These are phyloP conservation scores for Isaurus tuberculatus DNA, from an alignment of 92 coral and sea anemone species.

Conservation along the genomic window DNA sequence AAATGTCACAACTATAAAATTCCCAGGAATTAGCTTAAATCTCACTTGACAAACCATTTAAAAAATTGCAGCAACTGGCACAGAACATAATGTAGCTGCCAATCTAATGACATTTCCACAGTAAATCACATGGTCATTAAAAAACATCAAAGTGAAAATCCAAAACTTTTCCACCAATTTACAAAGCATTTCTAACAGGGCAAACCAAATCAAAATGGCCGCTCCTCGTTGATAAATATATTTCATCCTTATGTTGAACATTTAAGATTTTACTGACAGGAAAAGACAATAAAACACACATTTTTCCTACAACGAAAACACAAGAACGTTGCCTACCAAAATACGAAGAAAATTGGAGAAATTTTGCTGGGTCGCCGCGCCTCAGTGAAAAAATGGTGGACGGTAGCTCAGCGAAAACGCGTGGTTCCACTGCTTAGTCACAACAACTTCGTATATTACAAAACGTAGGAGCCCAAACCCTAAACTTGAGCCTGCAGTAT, in stretches of 20 bases:
- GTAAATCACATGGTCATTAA: neutral
- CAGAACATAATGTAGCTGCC: neutral
- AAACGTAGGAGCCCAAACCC: neutral
- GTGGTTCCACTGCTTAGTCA: conserved; percentile 73
- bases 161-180: conserved; percentile 11
- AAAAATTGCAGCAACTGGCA: neutral
- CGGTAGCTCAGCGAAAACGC: conserved; percentile 74
- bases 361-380: conserved; percentile 84
- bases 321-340: conserved; percentile 42
- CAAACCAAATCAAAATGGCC: conserved; percentile 28
- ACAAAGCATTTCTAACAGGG: neutral
- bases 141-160: neutral
- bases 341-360: conserved; percentile 53
- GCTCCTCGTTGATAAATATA: conserved; percentile 2
- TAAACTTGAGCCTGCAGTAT: conserved; percentile 34
- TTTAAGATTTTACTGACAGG: too few relatives aligned
- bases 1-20: neutral
- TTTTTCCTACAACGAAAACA: neutral
- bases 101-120: neutral
- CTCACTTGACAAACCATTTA: neutral
- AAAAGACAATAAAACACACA: conserved; percentile 9
- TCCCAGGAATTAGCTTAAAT: neutral
- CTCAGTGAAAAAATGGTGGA: conserved; percentile 77
- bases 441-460: conserved; percentile 23
- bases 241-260: neutral